Conservation (phyloP, 2,113 vertebrate genomes). For the Oreocharis arfaki region DNA sequence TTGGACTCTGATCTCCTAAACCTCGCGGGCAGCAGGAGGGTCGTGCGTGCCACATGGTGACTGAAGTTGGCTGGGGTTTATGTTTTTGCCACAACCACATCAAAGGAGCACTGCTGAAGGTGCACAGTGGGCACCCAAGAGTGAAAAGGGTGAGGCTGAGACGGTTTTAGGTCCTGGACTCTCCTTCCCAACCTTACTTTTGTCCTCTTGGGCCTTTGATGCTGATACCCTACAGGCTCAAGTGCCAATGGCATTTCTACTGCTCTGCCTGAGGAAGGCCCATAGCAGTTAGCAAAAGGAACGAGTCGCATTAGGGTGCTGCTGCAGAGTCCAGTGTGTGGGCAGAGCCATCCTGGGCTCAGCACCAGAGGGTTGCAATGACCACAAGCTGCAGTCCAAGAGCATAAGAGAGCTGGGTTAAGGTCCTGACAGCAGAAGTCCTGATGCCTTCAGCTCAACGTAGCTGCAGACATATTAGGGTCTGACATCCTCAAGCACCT, state of each 20-base stretch:
- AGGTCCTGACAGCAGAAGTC: background rate
- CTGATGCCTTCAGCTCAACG: background rate
- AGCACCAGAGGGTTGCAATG: background rate
- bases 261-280: background rate
- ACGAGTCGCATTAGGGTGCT: background rate
- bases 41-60: rapidly evolving
- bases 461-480: background rate
- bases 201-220: background rate
- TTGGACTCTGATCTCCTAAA: background rate
- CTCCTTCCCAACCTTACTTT: background rate
- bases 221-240: background rate
- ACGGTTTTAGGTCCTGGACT: background rate
- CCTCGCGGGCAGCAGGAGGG: rapidly evolving
- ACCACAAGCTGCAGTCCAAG: background rate
- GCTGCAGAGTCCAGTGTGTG: rapidly evolving
- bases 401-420: background rate
- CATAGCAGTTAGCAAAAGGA: background rate
- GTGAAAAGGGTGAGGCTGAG: background rate
- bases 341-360: background rate
- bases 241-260: background rate
- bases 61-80: background rate
- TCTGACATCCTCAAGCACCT: background rate
- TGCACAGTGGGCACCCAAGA: background rate
- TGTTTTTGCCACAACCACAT: background rate
- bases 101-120: background rate